Conservation (phyloP, 2,888 invertebrate species). For the Temnothorax rugatulus region DNA sequence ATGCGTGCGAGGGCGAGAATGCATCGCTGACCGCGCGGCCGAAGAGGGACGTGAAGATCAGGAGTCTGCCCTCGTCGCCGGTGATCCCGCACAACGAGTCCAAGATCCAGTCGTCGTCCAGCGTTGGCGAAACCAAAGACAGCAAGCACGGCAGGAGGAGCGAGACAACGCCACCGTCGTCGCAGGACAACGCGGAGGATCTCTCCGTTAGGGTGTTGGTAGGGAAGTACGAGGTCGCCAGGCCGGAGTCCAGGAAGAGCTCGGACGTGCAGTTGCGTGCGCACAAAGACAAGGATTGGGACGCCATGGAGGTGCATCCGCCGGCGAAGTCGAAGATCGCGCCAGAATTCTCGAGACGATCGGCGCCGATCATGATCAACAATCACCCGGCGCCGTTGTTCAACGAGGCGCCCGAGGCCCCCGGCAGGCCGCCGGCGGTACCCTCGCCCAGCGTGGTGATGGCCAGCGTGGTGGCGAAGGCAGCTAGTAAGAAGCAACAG, state of each 20-base stretch:
- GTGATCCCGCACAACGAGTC: conserved; percentile 88
- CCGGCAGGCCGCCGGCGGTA: conserved; percentile 84
- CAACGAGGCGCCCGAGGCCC: conserved; percentile 79
- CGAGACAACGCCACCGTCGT: conserved; percentile 61
- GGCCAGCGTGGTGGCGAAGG: conserved; percentile 91
- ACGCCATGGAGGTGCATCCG: conserved; percentile 81
- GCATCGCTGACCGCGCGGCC: conserved; percentile 66
- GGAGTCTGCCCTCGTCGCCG: conserved; percentile 87
- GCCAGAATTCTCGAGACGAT: conserved; percentile 82
- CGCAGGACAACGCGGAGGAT: conserved; percentile 87
- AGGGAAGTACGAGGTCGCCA: conserved; percentile 91
- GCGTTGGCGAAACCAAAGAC: conserved; percentile 79
- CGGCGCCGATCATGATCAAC: conserved; percentile 83
- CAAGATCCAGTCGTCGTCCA: conserved; percentile 80
- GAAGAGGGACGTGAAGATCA: conserved; percentile 81
- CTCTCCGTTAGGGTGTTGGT: conserved; percentile 92
- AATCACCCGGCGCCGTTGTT: conserved; percentile 73
- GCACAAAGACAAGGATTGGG: conserved; percentile 78
- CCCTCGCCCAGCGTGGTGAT: conserved; percentile 89
- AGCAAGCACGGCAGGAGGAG: conserved; percentile 66
- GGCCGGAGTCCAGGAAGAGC: conserved; percentile 72
- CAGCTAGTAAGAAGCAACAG: conserved; percentile 92
- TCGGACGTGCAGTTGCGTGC: conserved; percentile 80
- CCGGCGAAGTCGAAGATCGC: conserved; percentile 82
- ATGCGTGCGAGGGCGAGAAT: conserved; percentile 64